Conservation (phyloP, 2,113 vertebrate species). For the Anhinga anhinga region DNA sequence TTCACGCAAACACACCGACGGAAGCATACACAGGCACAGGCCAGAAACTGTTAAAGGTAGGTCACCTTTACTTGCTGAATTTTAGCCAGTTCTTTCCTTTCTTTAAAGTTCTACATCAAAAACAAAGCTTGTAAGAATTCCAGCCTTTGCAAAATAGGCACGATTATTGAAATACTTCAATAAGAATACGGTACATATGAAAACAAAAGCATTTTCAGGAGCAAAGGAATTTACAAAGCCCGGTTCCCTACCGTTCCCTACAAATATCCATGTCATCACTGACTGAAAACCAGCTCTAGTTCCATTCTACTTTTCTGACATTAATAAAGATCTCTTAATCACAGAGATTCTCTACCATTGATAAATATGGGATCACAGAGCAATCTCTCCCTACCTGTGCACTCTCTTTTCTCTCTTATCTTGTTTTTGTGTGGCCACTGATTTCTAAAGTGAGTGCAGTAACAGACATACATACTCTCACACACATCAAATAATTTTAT, state of each 20-base stretch:
- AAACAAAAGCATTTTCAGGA: not conserved
- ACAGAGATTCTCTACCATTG: not conserved
- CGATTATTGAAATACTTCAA: not conserved
- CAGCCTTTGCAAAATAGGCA: not conserved
- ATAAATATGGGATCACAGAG: not conserved
- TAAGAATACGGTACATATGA: accelerated
- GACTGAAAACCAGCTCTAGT: not conserved
- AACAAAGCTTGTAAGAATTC: not conserved
- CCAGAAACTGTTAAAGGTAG: not conserved
- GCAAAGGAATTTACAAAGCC: not conserved
- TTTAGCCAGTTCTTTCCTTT: not conserved
- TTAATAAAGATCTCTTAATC: not conserved
- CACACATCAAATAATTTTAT: not conserved
- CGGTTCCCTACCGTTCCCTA: not conserved
- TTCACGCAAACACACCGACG: not conserved
- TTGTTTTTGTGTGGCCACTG: not conserved
- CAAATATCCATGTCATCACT: not conserved
- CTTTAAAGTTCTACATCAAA: not conserved
- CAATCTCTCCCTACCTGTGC: not conserved
- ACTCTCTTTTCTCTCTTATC: not conserved
- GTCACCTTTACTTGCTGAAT: not conserved
- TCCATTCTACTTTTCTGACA: not conserved
- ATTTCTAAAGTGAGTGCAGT: not conserved
- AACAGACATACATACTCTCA: not conserved
- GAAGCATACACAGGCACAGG: not conserved